These are phyloP conservation scores for Noctua janthina DNA, from an alignment of 2,888 invertebrate genomes.

Conservation along the genomic window DNA sequence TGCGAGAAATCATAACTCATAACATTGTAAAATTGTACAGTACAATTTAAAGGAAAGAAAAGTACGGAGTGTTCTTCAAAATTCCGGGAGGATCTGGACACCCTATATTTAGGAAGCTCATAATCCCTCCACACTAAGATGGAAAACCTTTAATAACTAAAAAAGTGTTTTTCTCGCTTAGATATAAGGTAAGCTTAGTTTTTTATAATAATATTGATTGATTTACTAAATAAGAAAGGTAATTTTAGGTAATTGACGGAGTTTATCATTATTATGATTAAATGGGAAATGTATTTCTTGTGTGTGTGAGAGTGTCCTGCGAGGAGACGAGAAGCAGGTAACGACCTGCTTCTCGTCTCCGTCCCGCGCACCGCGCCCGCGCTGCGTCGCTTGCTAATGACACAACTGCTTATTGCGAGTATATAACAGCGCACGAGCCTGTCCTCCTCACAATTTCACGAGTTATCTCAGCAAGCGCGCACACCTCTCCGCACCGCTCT, in stretches of 20 bases:
- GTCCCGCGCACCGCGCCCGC: background rate
- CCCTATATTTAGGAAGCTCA: background rate
- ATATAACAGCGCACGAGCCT: constrained; percentile 35
- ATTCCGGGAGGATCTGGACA: background rate
- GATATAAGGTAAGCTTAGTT: background rate
- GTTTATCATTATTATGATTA: background rate
- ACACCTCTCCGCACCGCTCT: constrained; percentile 21
- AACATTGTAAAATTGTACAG: background rate
- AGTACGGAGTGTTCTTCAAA: background rate
- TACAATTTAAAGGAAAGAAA: background rate
- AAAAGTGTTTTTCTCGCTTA: no score
- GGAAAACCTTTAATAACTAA: no score
- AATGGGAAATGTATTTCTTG: background rate
- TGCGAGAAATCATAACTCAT: background rate
- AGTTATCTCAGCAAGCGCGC: constrained; percentile 39
- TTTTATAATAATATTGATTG: background rate
- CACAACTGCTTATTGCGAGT: constrained; percentile 13
- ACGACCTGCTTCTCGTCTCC: background rate
- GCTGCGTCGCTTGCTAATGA: background rate
- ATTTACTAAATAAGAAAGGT: background rate
- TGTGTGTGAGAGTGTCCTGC: constrained; percentile 3
- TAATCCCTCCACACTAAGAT: background rate
- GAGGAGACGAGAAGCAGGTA: background rate
- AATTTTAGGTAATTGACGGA: background rate
- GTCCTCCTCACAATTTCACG: constrained; percentile 32